phyloP scores from a whole-genome alignment of 2,888 invertebrate genomes.

The Helicoverpa assulta region DNA sequence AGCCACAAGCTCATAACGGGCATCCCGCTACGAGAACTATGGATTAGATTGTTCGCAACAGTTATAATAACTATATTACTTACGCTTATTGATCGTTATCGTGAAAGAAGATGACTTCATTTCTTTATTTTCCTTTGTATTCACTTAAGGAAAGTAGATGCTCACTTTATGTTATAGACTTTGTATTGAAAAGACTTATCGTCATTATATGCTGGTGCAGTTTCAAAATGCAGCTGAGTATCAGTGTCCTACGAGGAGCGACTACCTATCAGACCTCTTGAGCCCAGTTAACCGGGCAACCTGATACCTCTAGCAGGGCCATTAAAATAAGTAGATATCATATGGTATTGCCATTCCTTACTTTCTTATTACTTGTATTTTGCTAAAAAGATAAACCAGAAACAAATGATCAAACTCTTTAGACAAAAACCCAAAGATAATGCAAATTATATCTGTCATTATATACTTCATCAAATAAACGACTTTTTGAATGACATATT shows the following conservation, averaged over 20 bases:
- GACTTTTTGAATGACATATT: conserved; percentile 21
- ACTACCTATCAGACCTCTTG: no score
- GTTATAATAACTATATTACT: conserved; percentile 14
- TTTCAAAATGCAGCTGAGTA: no score
- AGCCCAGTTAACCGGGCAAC: no score
- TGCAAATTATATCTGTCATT: conserved; percentile 3
- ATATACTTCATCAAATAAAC: conserved; percentile 14
- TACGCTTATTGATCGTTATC: conserved; percentile 3
- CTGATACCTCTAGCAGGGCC: no score
- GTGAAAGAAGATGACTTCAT: neutral
- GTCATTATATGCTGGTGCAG: neutral
- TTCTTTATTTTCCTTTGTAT: neutral
- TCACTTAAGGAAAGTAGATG: no score
- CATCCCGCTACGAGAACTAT: neutral
- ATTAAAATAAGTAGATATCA: no score
- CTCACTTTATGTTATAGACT: no score
- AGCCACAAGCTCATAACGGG: conserved; percentile 42
- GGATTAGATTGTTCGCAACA: conserved; percentile 12
- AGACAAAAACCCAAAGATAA: neutral
- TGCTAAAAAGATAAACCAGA: neutral
- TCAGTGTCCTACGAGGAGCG: no score
- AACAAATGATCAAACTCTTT: neutral
- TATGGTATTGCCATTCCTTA: no score
- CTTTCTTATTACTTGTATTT: no score
- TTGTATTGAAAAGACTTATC: no score